phyloP scores from a whole-genome alignment of 2,113 vertebrate species.

The Bungarus multicinctus region DNA sequence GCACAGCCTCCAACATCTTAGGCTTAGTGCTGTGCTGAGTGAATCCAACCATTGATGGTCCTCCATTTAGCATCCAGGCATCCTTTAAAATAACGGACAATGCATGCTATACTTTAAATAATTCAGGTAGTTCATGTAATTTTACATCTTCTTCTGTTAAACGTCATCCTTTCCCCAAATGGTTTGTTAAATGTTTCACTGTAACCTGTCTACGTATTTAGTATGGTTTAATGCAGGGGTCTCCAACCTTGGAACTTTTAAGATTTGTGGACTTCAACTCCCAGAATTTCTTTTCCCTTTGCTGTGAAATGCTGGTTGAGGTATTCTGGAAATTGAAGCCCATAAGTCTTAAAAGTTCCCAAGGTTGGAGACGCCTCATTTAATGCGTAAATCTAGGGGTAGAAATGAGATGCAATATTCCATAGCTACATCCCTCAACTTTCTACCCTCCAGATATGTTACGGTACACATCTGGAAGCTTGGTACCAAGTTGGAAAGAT shows the following conservation, averaged over 20 bases:
- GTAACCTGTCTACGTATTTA: neutral
- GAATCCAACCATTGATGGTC: neutral
- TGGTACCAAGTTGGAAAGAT: neutral
- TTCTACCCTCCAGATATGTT: neutral
- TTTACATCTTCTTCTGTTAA: neutral
- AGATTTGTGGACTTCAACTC: neutral
- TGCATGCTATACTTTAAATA: neutral
- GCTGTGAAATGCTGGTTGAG: neutral
- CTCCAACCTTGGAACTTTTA: neutral
- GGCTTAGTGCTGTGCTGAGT: neutral
- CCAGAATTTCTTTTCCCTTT: neutral
- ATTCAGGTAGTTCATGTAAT: neutral
- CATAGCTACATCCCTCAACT: neutral
- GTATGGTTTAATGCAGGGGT: neutral
- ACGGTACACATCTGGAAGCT: neutral
- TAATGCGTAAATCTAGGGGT: neutral
- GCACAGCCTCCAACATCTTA: neutral
- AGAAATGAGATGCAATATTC: neutral
- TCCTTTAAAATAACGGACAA: neutral
- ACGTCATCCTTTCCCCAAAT: neutral
- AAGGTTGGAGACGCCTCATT: neutral
- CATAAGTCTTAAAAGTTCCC: neutral
- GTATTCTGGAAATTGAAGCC: neutral
- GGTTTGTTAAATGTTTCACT: neutral
- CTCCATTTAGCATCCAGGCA: neutral